phyloP scores from a whole-genome alignment of 2,888 invertebrate genomes.

The Agrochola circellaris region DNA sequence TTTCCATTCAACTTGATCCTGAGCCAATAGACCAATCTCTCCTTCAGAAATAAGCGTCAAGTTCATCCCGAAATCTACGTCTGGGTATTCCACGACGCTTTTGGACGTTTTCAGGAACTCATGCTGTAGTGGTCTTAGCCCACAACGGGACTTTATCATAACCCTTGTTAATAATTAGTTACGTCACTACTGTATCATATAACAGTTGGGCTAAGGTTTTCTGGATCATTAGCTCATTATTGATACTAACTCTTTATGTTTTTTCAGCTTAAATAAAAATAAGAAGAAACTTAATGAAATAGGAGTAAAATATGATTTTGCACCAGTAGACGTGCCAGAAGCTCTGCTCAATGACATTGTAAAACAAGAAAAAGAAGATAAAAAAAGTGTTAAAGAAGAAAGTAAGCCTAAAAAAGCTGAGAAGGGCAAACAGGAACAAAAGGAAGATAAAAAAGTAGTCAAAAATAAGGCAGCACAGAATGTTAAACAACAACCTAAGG shows the following conservation, averaged over 20 bases:
- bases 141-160: neutral
- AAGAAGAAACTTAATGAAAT: constrained; percentile 85
- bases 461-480: constrained; percentile 45
- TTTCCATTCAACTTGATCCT: no score
- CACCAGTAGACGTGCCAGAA: constrained; percentile 88
- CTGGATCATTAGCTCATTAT: neutral
- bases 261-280: constrained; percentile 84
- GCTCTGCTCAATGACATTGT: constrained; percentile 67
- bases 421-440: constrained; percentile 51
- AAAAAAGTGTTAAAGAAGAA: constrained; percentile 56
- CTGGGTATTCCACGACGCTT: no score
- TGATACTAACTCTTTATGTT: neutral
- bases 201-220: neutral
- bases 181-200: no score
- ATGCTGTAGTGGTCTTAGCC: no score
- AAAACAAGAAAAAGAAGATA: constrained; percentile 61
- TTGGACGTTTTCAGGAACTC: no score
- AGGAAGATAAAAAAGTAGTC: constrained; percentile 39
- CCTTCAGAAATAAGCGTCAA: no score
- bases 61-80: no score
- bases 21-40: no score
- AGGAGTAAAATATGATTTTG: constrained; percentile 89
- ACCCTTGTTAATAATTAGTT: neutral
- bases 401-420: constrained; percentile 42
- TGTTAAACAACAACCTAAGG: constrained; percentile 22